Conservation (phyloP, 2,797 vertebrate genomes). For the Argya squamiceps region DNA sequence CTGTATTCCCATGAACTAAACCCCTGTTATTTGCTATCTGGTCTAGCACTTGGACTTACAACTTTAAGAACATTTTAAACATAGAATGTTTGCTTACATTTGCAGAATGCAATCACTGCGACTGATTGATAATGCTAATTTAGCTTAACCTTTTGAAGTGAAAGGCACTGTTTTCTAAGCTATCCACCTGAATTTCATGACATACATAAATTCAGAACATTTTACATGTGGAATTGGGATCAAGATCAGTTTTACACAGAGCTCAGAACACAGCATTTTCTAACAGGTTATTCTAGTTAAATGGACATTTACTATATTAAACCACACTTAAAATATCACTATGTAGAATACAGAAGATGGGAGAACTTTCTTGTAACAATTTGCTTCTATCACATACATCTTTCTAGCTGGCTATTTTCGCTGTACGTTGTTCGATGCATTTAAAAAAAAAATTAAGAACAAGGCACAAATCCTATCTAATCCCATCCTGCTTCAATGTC, state of each 20-base stretch:
- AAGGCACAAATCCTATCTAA: not conserved
- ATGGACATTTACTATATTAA: not conserved
- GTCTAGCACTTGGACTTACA: not conserved
- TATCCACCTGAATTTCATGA: not conserved
- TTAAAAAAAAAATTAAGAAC: not conserved
- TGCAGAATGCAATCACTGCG: not conserved
- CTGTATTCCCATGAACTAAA: not conserved
- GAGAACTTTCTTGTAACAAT: not conserved
- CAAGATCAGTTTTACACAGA: not conserved
- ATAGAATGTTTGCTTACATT: not conserved
- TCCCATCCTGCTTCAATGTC: not conserved
- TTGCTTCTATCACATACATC: not conserved
- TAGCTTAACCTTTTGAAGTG: not conserved
- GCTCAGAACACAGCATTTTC: not conserved
- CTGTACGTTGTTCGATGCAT: accelerated
- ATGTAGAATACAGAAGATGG: not conserved
- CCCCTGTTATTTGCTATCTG: not conserved
- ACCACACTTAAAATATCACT: not conserved
- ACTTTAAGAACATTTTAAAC: not conserved
- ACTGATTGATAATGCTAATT: not conserved
- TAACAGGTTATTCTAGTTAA: not conserved
- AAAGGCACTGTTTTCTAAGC: not conserved
- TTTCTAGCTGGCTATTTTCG: not conserved
- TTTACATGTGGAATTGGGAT: accelerated
- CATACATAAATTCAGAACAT: not conserved